These are phyloP conservation scores for Leucophenga varia DNA, from an alignment of 1,140 invertebrate genomes.

Conservation along the genomic window DNA sequence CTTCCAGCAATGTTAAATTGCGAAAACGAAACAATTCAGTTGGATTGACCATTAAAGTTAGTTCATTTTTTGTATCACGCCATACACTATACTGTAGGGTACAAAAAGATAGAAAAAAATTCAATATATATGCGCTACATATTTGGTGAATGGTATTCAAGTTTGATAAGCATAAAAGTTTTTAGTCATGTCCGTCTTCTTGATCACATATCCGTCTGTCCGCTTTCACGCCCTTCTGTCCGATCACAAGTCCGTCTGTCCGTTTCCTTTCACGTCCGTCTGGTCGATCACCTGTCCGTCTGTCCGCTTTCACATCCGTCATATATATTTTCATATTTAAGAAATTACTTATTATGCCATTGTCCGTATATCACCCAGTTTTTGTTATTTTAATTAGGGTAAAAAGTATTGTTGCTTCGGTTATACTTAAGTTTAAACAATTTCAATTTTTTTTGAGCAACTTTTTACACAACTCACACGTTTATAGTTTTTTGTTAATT, in stretches of 20 bases:
- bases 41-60: slow-evolving; percentile 36
- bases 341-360: too few species aligned
- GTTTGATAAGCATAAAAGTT: neutral
- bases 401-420: neutral
- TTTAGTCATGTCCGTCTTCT: neutral
- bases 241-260: neutral
- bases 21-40: slow-evolving; percentile 9
- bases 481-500: slow-evolving; percentile 10
- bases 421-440: neutral
- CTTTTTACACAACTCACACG: slow-evolving; percentile 18
- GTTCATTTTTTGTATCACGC: slow-evolving; percentile 21
- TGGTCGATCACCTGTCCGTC: too few species aligned
- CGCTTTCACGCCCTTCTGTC: neutral
- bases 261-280: neutral
- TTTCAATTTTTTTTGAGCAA: neutral
- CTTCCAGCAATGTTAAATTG: slow-evolving; percentile 1
- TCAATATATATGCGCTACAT: neutral
- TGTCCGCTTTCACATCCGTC: too few species aligned
- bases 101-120: neutral
- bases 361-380: neutral
- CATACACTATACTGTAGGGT: slow-evolving; percentile 39
- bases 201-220: neutral
- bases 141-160: neutral
- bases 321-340: too few species aligned
- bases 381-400: too few species aligned